A percentile compares a stretch with the other conserved stretches of the same genome.
Conservation (phyloP, 2,797 vertebrate genomes). For the Acomys russatus region DNA sequence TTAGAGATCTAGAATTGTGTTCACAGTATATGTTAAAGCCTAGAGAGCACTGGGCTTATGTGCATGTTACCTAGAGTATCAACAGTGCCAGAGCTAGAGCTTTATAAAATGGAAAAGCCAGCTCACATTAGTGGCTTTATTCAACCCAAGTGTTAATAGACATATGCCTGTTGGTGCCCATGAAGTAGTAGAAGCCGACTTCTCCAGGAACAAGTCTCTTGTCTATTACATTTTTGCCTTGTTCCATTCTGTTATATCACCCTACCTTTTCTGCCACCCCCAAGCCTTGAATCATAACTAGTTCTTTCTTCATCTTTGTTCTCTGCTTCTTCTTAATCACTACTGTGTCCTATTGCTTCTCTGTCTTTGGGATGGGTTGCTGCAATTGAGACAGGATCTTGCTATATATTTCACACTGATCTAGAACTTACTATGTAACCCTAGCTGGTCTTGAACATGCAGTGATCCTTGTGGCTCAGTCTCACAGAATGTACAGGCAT, state of each 20-base stretch:
- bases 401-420: not conserved
- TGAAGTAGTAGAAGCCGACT: not conserved
- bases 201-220: not conserved
- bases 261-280: not conserved
- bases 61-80: not conserved
- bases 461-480: not conserved
- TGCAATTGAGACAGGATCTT: not conserved
- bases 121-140: slow-evolving; percentile 28
- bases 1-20: slow-evolving; percentile 65
- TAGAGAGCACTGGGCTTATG: not conserved
- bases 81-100: not conserved
- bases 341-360: not conserved
- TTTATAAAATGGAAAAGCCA: slow-evolving; percentile 44
- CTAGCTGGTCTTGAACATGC: not conserved
- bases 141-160: not conserved
- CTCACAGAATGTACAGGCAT: not conserved
- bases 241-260: not conserved
- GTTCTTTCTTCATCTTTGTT: not conserved
- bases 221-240: not conserved
- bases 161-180: not conserved
- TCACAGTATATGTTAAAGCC: slow-evolving; percentile 44
- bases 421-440: not conserved
- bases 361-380: not conserved
- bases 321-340: not conserved
- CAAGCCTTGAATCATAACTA: not conserved